These are phyloP conservation scores for Brachionichthys hirsutus DNA, from an alignment of 2,113 vertebrate genomes.

Conservation along the genomic window DNA sequence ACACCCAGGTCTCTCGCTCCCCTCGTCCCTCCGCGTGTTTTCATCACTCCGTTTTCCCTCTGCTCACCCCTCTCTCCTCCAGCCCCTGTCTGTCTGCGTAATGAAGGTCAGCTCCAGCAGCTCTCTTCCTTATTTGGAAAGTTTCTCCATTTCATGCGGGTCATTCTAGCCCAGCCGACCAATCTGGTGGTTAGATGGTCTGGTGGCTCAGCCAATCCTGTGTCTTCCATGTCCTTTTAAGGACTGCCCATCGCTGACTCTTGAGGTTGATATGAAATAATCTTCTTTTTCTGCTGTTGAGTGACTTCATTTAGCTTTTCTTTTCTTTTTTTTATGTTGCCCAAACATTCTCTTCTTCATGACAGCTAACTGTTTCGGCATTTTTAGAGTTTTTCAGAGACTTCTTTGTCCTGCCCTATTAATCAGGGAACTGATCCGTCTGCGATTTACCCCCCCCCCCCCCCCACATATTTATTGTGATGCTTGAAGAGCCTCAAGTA, in stretches of 20 bases:
- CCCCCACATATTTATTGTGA: slow-evolving; percentile 44
- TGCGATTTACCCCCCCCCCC: slow-evolving; percentile 20
- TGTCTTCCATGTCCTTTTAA: slow-evolving; percentile 86
- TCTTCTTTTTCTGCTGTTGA: slow-evolving; percentile 48
- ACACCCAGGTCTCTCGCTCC: slow-evolving; percentile 28
- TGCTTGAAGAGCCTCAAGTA: slow-evolving; percentile 22
- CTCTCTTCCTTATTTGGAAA: slow-evolving; percentile 93
- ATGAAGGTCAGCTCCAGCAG: slow-evolving; percentile 79
- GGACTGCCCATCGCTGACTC: slow-evolving; percentile 80
- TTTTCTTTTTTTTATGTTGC: slow-evolving; percentile 11
- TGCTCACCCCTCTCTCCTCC: slow-evolving; percentile 16
- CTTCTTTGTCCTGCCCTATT: slow-evolving; percentile 8
- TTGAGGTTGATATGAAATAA: slow-evolving; percentile 60
- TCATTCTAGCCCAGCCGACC: slow-evolving; percentile 78
- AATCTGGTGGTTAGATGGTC: slow-evolving; percentile 76
- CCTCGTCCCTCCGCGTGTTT: slow-evolving; percentile 24
- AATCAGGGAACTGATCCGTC: slow-evolving; percentile 11
- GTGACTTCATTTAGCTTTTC: slow-evolving; percentile 38
- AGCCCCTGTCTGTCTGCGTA: slow-evolving; percentile 73
- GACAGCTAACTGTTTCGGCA: slow-evolving; percentile 17
- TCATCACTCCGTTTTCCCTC: slow-evolving; percentile 22
- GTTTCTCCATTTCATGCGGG: slow-evolving; percentile 84
- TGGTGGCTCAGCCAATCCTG: slow-evolving; percentile 75
- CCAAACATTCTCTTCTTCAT: slow-evolving; percentile 5
- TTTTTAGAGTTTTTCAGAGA: slow-evolving; percentile 15